These are phyloP conservation scores for Trichopria drosophilae DNA, from an alignment of 2,888 invertebrate genomes.

Conservation along the genomic window DNA sequence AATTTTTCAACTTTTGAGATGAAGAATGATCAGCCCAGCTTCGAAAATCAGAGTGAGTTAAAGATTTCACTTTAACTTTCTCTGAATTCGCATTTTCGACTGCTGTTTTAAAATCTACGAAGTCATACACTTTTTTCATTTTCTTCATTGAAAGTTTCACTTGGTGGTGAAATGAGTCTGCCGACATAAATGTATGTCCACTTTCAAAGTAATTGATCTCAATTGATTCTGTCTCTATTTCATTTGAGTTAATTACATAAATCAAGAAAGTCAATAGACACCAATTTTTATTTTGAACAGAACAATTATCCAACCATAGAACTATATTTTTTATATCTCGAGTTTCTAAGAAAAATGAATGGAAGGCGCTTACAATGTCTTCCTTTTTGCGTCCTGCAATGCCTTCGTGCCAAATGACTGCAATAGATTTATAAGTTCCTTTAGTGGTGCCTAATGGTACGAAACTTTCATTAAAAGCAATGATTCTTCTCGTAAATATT, in stretches of 20 bases:
- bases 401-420: slow-evolving; percentile 15
- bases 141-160: slow-evolving; percentile 19
- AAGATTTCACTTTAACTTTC: slow-evolving; percentile 4
- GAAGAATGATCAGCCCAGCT: slow-evolving; percentile 13
- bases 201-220: slow-evolving; percentile 19
- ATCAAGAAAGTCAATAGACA: slow-evolving; percentile 10
- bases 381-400: slow-evolving; percentile 14
- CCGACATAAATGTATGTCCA: slow-evolving; percentile 25
- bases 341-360: slow-evolving; percentile 5
- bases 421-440: neutral
- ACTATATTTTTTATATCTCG: slow-evolving; percentile 5
- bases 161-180: slow-evolving; percentile 22
- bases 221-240: slow-evolving; percentile 6
- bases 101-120: slow-evolving; percentile 12
- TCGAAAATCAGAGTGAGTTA: slow-evolving; percentile 6
- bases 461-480: slow-evolving; percentile 12
- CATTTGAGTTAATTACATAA: slow-evolving; percentile 8
- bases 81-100: slow-evolving; percentile 12
- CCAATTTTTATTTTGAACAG: slow-evolving; percentile 16
- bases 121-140: slow-evolving; percentile 19
- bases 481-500: slow-evolving; percentile 10
- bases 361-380: slow-evolving; percentile 8
- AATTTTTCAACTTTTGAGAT: slow-evolving; percentile 9
- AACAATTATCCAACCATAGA: slow-evolving; percentile 17
- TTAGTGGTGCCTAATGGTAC: slow-evolving; percentile 8